Conservation (phyloP, 2,797 vertebrate genomes). For the Chaenodraco wilsoni region DNA sequence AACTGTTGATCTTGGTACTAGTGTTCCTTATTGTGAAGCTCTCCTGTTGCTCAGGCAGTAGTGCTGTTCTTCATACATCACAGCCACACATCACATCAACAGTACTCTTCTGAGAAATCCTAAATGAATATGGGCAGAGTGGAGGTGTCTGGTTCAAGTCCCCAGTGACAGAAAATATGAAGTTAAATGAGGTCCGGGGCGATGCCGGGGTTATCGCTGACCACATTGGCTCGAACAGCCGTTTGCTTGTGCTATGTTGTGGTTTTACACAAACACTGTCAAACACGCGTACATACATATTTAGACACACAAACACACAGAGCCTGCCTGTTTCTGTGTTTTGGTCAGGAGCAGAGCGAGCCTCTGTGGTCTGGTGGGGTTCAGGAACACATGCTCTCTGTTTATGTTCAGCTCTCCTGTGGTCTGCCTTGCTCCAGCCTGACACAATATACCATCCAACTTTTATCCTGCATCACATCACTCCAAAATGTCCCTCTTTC, state of each 20-base stretch:
- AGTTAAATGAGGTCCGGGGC: slow-evolving; percentile 51
- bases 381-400: slow-evolving; percentile 66
- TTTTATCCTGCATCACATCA: slow-evolving; percentile 2
- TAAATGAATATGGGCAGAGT: slow-evolving; percentile 63
- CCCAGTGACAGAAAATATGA: slow-evolving; percentile 45
- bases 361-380: slow-evolving; percentile 63
- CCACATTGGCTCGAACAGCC: slow-evolving; percentile 65
- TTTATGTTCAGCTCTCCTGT: slow-evolving; percentile 71
- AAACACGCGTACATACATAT: slow-evolving; percentile 44
- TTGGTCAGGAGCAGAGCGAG: slow-evolving; percentile 49
- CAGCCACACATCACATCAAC: slow-evolving; percentile 27
- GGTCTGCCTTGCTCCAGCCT: slow-evolving; percentile 52
- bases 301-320: slow-evolving; percentile 25
- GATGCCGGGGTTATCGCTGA: slow-evolving; percentile 58
- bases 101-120: slow-evolving; percentile 43
- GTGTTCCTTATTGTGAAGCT: slow-evolving; percentile 9
- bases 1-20: background rate
- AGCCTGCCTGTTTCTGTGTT: slow-evolving; percentile 44
- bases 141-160: slow-evolving; percentile 50
- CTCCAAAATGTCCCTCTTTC: background rate
- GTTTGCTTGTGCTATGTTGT: slow-evolving; percentile 64
- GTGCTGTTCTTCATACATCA: slow-evolving; percentile 36
- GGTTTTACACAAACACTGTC: slow-evolving; percentile 74
- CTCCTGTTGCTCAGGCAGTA: slow-evolving; percentile 31
- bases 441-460: slow-evolving; percentile 20